Conservation (phyloP, 2,888 invertebrate species). For the Tenthredo mesomela region DNA sequence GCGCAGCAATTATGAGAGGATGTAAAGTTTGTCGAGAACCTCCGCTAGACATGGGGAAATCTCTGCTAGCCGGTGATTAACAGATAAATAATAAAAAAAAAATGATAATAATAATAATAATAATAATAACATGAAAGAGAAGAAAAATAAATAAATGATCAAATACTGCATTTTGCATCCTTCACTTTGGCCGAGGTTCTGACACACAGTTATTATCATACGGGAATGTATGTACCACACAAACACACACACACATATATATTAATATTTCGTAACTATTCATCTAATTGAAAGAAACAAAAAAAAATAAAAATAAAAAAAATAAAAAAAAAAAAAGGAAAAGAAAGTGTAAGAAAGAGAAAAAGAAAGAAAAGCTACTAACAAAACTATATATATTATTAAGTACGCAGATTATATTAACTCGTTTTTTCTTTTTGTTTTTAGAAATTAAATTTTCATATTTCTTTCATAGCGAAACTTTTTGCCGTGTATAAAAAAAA, state of each 20-base stretch:
- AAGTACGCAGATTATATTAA: too few relatives aligned
- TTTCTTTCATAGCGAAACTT: too few relatives aligned
- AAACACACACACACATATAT: not conserved
- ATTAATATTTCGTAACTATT: not conserved
- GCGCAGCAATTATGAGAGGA: not conserved
- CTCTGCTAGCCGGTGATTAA: slow-evolving; percentile 21
- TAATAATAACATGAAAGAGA: not conserved
- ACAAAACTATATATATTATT: too few relatives aligned
- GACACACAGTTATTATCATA: slow-evolving; percentile 60
- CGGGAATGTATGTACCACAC: not conserved
- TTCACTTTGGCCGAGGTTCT: slow-evolving; percentile 77
- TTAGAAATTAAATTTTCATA: too few relatives aligned
- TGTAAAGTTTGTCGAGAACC: slow-evolving; percentile 69
- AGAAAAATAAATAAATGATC: slow-evolving; percentile 30
- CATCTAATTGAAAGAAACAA: not conserved
- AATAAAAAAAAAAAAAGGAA: too few relatives aligned
- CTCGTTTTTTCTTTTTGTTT: too few relatives aligned
- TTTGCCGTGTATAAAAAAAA: not conserved
- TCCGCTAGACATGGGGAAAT: slow-evolving; percentile 74
- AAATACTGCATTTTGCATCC: slow-evolving; percentile 57
- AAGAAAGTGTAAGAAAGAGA: not conserved
- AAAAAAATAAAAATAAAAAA: too few relatives aligned
- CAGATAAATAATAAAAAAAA: not conserved
- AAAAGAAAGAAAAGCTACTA: not conserved
- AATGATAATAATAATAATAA: not conserved